Evolutionary conservation across 2,113 vertebrate genomes (phyloP).

Genomic region (Lathamus discolor): DNA sequence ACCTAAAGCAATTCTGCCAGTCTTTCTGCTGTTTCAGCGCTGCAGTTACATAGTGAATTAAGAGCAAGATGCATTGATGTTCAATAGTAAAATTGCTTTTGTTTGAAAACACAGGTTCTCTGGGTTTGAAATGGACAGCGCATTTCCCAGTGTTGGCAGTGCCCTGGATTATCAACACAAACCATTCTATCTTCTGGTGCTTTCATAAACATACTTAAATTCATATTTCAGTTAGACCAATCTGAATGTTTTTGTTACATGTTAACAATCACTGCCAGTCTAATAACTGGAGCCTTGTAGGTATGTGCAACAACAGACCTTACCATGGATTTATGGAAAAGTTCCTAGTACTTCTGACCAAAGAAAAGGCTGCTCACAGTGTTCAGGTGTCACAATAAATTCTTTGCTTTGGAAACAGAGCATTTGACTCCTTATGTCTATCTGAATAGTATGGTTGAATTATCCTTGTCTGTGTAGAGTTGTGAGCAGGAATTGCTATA

Average conservation of each 20-base stretch:
- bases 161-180: background rate
- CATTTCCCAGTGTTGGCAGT: fast-evolving
- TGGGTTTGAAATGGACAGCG: background rate
- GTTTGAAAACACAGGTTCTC: background rate
- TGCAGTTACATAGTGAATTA: background rate
- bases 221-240: background rate
- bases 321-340: background rate
- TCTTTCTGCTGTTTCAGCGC: background rate
- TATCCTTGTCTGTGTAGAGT: background rate
- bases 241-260: background rate
- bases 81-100: background rate
- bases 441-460: background rate
- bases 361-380: background rate
- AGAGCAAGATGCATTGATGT: background rate
- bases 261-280: background rate
- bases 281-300: background rate
- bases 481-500: background rate
- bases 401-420: background rate
- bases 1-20: background rate
- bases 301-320: background rate
- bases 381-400: background rate
- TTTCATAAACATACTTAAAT: background rate
- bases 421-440: background rate
- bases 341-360: background rate
- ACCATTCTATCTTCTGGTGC: background rate